Base-by-base conservation (phyloP, 92 coral and sea anemone genomes). In the Pocillopora meandrina region DNA sequence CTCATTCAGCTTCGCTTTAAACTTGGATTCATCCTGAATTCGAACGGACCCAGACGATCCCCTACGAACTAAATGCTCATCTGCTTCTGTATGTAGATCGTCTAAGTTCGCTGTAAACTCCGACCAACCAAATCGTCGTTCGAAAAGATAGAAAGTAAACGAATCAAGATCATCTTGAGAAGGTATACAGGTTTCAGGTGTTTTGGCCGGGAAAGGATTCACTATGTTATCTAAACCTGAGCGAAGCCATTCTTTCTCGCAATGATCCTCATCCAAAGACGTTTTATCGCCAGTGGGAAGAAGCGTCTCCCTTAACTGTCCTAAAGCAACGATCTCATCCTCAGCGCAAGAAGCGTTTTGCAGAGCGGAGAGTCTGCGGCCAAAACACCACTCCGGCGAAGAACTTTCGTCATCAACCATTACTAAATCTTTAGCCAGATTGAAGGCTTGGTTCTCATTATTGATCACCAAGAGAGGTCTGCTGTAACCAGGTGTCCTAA, bases 111-210 rank as follows among this genome's bases (percentile, higher is more conserved):
- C 82, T 84, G 87, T 95, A 81, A 82, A 88, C 62, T 96, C 98
- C 7, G 99, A 95, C 95, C 99, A 91, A 19, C 99, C 99, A 75
- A 90, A 96, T 36, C 99, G 93, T 31, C 99, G 91, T 75, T 96
- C 99, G 85, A 94, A 95, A 56, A 95, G 87, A 86, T 96, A 96
- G 65, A 95, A 95, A 18, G 99, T 96, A 49, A 96, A 96, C 58
- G 80, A 85, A 65, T 95, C 89, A 5, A 96, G 85, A 21, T 94
- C 87, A 35, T 88, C 86, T 72, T 96, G 98, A 18, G 61, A 62
- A 65, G 42, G 84, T 56, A 90, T 81, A 67, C 90, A 80, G 52
- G 80, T 80, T 78, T 90, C 94, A 19, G 98, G 99, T 33, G 87
- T 84, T 61, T 81, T 81, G 35, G 81, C 74, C 20, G 98, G 99